Evolutionary conservation across 2,888 invertebrate species (phyloP).

Genomic region (Frankliniella fusca): DNA sequence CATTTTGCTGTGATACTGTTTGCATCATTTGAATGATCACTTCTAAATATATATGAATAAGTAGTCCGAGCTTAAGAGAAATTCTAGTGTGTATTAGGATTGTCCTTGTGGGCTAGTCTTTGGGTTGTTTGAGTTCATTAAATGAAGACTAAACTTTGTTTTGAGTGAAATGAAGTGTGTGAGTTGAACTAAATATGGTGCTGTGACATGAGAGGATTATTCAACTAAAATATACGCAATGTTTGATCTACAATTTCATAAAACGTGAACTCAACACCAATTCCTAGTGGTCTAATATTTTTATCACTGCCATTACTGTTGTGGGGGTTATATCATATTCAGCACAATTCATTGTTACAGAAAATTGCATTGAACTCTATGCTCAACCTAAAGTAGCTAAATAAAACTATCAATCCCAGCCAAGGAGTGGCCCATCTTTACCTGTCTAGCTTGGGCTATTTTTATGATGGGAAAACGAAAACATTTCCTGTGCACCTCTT

Average conservation of each 20-base stretch:
- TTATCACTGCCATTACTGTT: background rate
- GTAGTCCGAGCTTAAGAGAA: background rate
- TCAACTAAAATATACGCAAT: background rate
- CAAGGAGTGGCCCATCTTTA: too few relatives aligned
- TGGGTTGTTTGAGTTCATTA: background rate
- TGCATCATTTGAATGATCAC: background rate
- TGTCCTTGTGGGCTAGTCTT: background rate
- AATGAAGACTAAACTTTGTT: background rate
- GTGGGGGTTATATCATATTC: too few relatives aligned
- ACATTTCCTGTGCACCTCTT: too few relatives aligned
- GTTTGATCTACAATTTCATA: background rate
- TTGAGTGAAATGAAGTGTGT: conserved; percentile 4
- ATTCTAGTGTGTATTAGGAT: background rate
- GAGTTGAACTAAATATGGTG: background rate
- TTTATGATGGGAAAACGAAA: too few relatives aligned
- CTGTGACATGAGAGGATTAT: background rate
- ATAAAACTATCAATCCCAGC: background rate
- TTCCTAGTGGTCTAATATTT: background rate
- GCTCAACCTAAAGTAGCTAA: background rate
- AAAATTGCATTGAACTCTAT: too few relatives aligned
- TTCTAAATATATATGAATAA: background rate
- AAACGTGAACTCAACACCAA: background rate
- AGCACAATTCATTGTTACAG: too few relatives aligned
- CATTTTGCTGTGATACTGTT: background rate
- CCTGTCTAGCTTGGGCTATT: too few relatives aligned